phyloP scores from a whole-genome alignment of 2,888 invertebrate species.

The Scaptomyza caliginosa region DNA sequence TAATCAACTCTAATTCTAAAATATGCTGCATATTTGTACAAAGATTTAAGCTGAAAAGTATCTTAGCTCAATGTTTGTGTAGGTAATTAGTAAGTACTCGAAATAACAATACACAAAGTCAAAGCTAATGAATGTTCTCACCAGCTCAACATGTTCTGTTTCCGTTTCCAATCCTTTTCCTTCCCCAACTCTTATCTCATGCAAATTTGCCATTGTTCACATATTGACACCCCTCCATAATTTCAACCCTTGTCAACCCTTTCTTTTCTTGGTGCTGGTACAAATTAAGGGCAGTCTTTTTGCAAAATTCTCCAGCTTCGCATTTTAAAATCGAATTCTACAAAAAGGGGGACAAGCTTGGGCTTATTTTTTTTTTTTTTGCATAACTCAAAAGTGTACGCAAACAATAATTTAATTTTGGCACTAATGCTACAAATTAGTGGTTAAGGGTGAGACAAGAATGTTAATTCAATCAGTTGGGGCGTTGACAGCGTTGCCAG shows the following conservation, averaged over 20 bases:
- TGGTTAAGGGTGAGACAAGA: slow-evolving; percentile 57
- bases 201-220: slow-evolving; percentile 61
- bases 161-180: slow-evolving; percentile 2
- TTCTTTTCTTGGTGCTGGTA: slow-evolving; percentile 24
- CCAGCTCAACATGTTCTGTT: slow-evolving; percentile 4
- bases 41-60: not conserved
- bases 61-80: slow-evolving; percentile 24
- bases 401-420: slow-evolving; percentile 82
- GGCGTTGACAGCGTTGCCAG: slow-evolving; percentile 2
- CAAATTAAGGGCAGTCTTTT: slow-evolving; percentile 34
- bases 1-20: not conserved
- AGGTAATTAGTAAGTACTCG: slow-evolving; percentile 31
- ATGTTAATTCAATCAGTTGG: slow-evolving; percentile 42
- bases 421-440: slow-evolving; percentile 81
- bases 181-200: slow-evolving; percentile 15
- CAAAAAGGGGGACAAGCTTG: slow-evolving; percentile 1
- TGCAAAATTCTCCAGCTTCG: not conserved
- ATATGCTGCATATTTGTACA: not conserved
- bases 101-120: slow-evolving; percentile 34
- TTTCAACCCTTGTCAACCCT: slow-evolving; percentile 19
- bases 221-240: slow-evolving; percentile 48
- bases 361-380: slow-evolving; percentile 29
- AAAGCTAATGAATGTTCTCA: slow-evolving; percentile 52
- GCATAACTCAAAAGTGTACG: slow-evolving; percentile 49
- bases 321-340: slow-evolving; percentile 54